Percentiles rank a stretch among this genome's conserved stretches.
phyloP scores from a whole-genome alignment of 2,888 invertebrate genomes.

The Mesopsocus fuscifrons region DNA sequence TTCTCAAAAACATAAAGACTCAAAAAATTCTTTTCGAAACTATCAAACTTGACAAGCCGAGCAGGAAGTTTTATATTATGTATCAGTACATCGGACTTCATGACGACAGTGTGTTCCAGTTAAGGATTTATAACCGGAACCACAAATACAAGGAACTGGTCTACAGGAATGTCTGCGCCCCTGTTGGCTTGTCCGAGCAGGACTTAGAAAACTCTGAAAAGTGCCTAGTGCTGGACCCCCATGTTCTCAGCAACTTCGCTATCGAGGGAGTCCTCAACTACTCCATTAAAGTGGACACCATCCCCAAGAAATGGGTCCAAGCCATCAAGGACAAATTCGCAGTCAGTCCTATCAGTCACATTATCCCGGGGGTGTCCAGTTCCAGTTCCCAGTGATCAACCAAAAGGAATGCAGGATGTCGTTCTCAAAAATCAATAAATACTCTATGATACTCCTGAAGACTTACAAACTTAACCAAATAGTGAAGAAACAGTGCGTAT shows the following conservation, averaged over 20 bases:
- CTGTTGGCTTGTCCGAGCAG: background rate
- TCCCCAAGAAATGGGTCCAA: background rate
- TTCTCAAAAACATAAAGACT: background rate
- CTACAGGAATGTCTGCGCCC: background rate
- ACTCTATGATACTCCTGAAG: too few species aligned
- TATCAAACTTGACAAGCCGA: slow-evolving; percentile 1
- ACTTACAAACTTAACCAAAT: too few species aligned
- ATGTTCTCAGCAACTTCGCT: background rate
- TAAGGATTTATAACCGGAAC: background rate
- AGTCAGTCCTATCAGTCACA: too few species aligned
- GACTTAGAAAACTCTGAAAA: slow-evolving; percentile 2
- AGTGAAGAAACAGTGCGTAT: too few species aligned
- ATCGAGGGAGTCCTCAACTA: background rate
- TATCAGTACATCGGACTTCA: slow-evolving; percentile 4
- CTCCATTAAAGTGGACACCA: slow-evolving; percentile 1
- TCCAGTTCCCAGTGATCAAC: too few species aligned
- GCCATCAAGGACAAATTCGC: background rate
- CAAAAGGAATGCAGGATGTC: too few species aligned
- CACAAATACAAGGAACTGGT: slow-evolving; percentile 3
- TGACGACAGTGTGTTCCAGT: background rate
- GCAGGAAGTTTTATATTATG: slow-evolving; percentile 5
- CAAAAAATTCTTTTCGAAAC: slow-evolving; percentile 6
- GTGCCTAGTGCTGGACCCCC: slow-evolving; percentile 3
- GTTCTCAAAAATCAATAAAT: too few species aligned
- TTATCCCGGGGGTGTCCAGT: too few species aligned